A percentile compares a stretch with the other conserved stretches of the same genome.
Conservation (phyloP, 2,113 vertebrate genomes). For the Forbesichthys agassizii region DNA sequence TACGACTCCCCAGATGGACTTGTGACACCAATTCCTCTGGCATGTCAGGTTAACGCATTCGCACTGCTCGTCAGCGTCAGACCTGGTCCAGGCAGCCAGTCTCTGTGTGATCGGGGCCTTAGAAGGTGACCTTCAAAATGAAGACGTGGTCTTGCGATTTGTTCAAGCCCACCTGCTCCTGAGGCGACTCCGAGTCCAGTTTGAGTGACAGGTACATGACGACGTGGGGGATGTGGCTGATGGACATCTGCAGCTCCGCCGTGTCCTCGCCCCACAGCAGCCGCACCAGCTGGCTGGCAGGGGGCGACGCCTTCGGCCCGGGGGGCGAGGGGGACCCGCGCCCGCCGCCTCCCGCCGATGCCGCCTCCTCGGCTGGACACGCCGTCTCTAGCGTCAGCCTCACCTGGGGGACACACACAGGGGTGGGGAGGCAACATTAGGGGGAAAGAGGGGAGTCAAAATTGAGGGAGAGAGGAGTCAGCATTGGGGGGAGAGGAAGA, state of each 20-base stretch:
- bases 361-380: conserved; percentile 38
- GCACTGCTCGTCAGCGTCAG: too few species aligned
- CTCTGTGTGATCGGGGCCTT: too few species aligned
- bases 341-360: conserved; percentile 20
- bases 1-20: too few species aligned
- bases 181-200: conserved; percentile 81
- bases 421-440: background rate
- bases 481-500: background rate
- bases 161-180: conserved; percentile 85
- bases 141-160: too few species aligned
- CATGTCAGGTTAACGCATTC: too few species aligned
- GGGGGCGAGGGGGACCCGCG: conserved; percentile 15
- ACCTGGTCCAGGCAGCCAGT: too few species aligned
- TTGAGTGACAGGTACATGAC: conserved; percentile 89
- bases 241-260: conserved; percentile 73
- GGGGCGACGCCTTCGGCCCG: conserved; percentile 58
- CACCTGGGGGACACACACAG: conserved; percentile 74
- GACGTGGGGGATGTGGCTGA: conserved; percentile 81
- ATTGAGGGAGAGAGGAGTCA: background rate
- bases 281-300: conserved; percentile 82
- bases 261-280: conserved; percentile 86
- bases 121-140: too few species aligned
- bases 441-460: background rate
- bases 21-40: too few species aligned
- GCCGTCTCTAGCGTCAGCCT: conserved; percentile 90